Percentiles rank a stretch among this genome's conserved stretches.
Conservation (phyloP, 2,113 vertebrate genomes). For the Oncorhynchus keta region DNA sequence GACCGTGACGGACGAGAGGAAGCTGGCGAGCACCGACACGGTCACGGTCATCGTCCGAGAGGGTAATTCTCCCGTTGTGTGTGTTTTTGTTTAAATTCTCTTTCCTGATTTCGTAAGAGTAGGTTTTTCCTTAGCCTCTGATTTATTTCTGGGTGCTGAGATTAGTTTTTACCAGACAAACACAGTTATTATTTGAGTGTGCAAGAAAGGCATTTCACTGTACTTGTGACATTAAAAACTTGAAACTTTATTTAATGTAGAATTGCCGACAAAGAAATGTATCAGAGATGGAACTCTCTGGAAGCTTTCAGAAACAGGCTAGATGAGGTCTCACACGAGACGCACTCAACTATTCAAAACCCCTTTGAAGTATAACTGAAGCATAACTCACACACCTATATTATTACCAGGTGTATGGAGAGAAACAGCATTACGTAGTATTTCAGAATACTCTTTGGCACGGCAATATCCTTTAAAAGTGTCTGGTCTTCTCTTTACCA, state of each 20-base stretch:
- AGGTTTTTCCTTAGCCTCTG: too few relatives aligned
- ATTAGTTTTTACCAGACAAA: too few relatives aligned
- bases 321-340: not conserved
- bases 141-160: too few relatives aligned
- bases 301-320: not conserved
- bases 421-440: not conserved
- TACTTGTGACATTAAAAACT: not conserved
- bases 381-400: too few relatives aligned
- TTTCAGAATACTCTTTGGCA: constrained; percentile 22
- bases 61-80: constrained; percentile 67
- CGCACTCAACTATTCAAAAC: not conserved
- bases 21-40: constrained; percentile 82
- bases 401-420: too few relatives aligned
- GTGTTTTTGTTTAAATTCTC: too few relatives aligned
- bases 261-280: not conserved
- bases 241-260: not conserved
- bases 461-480: not conserved
- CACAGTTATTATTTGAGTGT: not conserved
- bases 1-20: constrained; percentile 90
- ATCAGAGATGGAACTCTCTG: not conserved
- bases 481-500: constrained; percentile 50
- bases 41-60: constrained; percentile 93
- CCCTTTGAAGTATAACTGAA: not conserved
- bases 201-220: too few relatives aligned
- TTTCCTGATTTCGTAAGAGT: too few relatives aligned